Percentiles rank a stretch among this genome's conserved stretches.
phyloP scores from a whole-genome alignment of 2,113 vertebrate genomes.

The Python bivittatus region DNA sequence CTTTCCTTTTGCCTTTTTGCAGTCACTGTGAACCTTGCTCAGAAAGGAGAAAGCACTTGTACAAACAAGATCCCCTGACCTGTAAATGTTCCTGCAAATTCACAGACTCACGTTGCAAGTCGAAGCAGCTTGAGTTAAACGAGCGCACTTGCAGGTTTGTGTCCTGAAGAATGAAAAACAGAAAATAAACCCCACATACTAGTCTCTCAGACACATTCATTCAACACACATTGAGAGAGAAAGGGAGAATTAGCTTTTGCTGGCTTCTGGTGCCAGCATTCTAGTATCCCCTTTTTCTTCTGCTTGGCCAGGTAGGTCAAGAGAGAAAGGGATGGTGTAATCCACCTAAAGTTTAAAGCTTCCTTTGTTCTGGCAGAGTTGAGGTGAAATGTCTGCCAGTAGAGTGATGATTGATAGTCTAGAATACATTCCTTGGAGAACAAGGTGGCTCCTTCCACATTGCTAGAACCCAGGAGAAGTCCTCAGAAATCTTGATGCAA shows the following conservation, averaged over 20 bases:
- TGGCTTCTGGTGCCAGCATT: conserved; percentile 71
- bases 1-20: conserved; percentile 91
- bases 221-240: conserved; percentile 62
- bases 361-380: conserved; percentile 60
- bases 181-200: conserved; percentile 5
- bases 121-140: conserved; percentile 97
- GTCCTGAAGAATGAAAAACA: conserved; percentile 75
- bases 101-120: conserved; percentile 95
- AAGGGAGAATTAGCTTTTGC: conserved; percentile 75
- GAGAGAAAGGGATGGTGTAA: conserved; percentile 46
- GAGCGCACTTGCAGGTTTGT: conserved; percentile 99
- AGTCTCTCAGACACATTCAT: conserved; percentile 61
- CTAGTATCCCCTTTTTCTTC: conserved; percentile 61
- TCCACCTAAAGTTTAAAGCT: conserved; percentile 33
- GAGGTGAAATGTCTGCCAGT: neutral
- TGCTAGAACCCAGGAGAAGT: conserved; percentile 24
- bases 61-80: conserved; percentile 93
- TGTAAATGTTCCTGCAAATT: conserved; percentile 99
- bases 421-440: neutral
- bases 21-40: conserved; percentile 95
- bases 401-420: neutral
- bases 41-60: conserved; percentile 93
- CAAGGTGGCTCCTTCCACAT: conserved; percentile 8
- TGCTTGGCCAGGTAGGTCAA: conserved; percentile 20
- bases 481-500: conserved; percentile 25